Evolutionary conservation across 1,140 invertebrate genomes (phyloP), one percentile per base, ranked within the genome.

Genomic region (Lamellibrachia luymesi): DNA sequence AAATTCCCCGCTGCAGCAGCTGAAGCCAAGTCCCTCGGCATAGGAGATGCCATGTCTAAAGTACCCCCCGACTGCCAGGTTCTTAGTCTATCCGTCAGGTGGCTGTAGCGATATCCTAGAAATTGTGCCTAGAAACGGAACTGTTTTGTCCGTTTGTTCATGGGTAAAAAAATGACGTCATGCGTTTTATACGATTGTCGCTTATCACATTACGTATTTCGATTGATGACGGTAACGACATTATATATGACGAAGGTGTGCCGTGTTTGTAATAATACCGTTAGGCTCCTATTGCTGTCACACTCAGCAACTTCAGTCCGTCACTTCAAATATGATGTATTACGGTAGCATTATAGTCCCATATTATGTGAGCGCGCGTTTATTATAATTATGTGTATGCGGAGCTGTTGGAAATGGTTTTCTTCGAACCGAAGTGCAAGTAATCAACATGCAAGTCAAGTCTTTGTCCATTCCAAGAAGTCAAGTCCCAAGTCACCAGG

Each of bases 1-100:
- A 91, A 27, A 91, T 91, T 51, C 51, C 91, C 91, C 51, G 49
- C 49, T 25, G 91, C 91, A 50, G 51, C 91, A n/a, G 91, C 91
- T n/a, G 91, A 50, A 50, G 91, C 49, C 51, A 91, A 91, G 27
- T 91, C 25, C 51, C 91, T 91, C 7, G 91, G 91, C 51, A n/a
- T 51, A 25, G 91, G 91, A 8, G 91, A 2, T 50, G 91, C 91
- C 91, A 91, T 91, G 49, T 91, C 22, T 4, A 91, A n/a, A 10
- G 13, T 22, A 22, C 64, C 64, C 4, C 64, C 64, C 64, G 64
- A 80, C 13, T 10, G 64, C 4, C 64, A 80, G 25, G 64, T 80
- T 80, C 64, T 6, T 80, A 17, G 0, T 8, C 17, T 80, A 80
- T 80, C 64, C 13, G 64, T 22, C 13, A 80, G 64, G 13, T 22